A percentile compares a stretch with the other conserved stretches of the same genome.
phyloP scores from a whole-genome alignment of 53 echinoderm and acorn worm genomes.

The Patiria pectinifera region DNA sequence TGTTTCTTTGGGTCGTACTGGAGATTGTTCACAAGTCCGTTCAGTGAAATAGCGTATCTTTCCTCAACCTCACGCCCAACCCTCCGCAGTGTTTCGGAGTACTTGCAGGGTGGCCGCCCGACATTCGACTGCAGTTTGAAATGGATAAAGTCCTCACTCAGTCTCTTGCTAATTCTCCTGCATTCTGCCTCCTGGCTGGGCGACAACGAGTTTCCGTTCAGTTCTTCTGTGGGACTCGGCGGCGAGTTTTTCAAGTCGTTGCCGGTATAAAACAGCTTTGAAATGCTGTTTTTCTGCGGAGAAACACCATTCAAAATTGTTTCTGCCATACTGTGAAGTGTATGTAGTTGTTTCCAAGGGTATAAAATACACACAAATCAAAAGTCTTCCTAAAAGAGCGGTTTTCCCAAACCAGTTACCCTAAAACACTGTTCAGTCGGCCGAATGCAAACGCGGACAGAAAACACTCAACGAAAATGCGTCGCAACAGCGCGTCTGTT shows the following conservation, averaged over 20 bases:
- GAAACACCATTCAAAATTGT: constrained; percentile 69
- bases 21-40: constrained; percentile 90
- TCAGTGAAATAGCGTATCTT: constrained; percentile 91
- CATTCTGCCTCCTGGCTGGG: constrained; percentile 64
- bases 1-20: constrained; percentile 89
- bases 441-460: not conserved
- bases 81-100: constrained; percentile 91
- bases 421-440: not conserved
- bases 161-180: constrained; percentile 72
- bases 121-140: constrained; percentile 75
- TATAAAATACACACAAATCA: not conserved
- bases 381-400: too few species aligned
- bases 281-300: constrained; percentile 72
- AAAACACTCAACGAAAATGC: constrained; percentile 11
- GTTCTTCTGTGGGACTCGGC: constrained; percentile 73
- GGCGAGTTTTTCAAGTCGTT: constrained; percentile 68
- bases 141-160: constrained; percentile 80
- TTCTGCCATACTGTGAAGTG: constrained; percentile 58
- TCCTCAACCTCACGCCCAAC: constrained; percentile 96
- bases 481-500: constrained; percentile 35
- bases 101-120: constrained; percentile 64
- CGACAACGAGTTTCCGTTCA: constrained; percentile 57
- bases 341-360: not conserved
- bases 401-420: not conserved
- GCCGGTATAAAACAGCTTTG: constrained; percentile 75